Percentiles rank a stretch among this genome's conserved stretches.
phyloP scores from a whole-genome alignment of 2,888 invertebrate genomes.

The Halictus quadricinctus region DNA sequence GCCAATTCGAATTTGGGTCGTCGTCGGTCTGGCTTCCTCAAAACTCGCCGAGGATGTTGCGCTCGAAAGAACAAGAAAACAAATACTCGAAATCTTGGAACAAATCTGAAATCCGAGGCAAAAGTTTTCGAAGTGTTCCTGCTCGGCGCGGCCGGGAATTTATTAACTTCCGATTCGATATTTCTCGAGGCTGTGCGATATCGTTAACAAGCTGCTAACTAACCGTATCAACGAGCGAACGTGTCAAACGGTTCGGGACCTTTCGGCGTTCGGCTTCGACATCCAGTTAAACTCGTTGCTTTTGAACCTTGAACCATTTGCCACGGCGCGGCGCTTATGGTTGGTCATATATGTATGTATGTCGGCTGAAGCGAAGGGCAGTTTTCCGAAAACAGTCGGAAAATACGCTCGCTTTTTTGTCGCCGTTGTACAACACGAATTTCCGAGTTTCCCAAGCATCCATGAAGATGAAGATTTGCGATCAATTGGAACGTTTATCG shows the following conservation, averaged over 20 bases:
- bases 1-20: not conserved
- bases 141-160: not conserved
- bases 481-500: not conserved
- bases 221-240: not conserved
- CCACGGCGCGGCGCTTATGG: not conserved
- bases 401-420: not conserved
- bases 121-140: not conserved
- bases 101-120: too few species aligned
- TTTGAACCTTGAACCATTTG: not conserved
- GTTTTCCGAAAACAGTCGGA: too few species aligned
- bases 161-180: not conserved
- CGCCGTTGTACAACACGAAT: not conserved
- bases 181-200: not conserved
- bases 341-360: too few species aligned
- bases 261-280: not conserved
- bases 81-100: not conserved
- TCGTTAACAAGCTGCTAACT: not conserved
- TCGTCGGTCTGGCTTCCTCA: not conserved
- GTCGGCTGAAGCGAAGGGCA: too few species aligned
- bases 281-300: not conserved
- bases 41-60: not conserved
- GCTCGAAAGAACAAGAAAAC: not conserved
- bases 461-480: too few species aligned
- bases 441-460: not conserved
- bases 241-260: constrained; percentile 2